Percentiles rank a stretch among this genome's conserved stretches.
These are phyloP conservation scores for Autographa gamma DNA, from an alignment of 2,888 invertebrate species.

Conservation along the genomic window DNA sequence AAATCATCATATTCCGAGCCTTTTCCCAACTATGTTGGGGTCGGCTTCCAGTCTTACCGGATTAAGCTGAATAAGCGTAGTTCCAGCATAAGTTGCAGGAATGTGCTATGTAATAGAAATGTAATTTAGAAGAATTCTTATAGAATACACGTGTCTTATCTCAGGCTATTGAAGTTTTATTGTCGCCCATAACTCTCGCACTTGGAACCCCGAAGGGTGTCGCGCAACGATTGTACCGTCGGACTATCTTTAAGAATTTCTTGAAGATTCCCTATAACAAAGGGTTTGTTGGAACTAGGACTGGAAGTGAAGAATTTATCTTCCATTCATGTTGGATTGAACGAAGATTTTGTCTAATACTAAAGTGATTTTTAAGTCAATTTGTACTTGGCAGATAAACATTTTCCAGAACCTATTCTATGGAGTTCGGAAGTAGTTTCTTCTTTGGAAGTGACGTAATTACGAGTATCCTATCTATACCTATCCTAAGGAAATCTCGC, in stretches of 20 bases:
- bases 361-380: too few relatives aligned
- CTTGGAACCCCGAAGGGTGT: conserved; percentile 16
- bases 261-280: neutral
- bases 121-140: conserved; percentile 46
- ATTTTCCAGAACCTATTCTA: too few relatives aligned
- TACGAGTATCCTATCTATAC: too few relatives aligned
- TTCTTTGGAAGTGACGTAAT: too few relatives aligned
- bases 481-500: too few relatives aligned
- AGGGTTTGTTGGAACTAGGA: neutral
- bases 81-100: too few relatives aligned
- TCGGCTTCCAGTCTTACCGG: too few relatives aligned
- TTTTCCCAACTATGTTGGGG: too few relatives aligned
- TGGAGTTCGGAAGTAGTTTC: too few relatives aligned
- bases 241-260: conserved; percentile 25
- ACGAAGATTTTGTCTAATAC: neutral
- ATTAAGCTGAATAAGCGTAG: too few relatives aligned
- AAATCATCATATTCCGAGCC: too few relatives aligned
- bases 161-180: conserved; percentile 48
- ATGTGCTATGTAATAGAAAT: conserved; percentile 44
- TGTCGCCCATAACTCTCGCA: conserved; percentile 27
- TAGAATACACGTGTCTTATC: conserved; percentile 42
- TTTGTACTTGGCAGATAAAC: too few relatives aligned
- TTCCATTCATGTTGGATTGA: neutral
- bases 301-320: neutral
- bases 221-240: conserved; percentile 11